A percentile compares a stretch with the other conserved stretches of the same genome.
Evolutionary conservation across 2,888 invertebrate genomes (phyloP).

Genomic region (Dendrolimus houi): DNA sequence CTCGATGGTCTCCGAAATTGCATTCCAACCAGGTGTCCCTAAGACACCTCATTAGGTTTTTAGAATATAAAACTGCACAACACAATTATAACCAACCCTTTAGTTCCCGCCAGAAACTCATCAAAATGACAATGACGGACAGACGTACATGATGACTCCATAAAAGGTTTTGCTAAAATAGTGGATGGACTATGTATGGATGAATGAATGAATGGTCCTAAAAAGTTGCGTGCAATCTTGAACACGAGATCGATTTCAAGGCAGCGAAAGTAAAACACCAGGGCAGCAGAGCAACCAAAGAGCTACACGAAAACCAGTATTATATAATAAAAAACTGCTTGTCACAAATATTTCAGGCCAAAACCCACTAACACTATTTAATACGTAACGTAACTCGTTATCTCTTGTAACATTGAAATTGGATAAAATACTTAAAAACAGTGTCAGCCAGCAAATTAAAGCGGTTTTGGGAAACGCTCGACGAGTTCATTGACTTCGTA

Average conservation of each 20-base stretch:
- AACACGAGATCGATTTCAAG: background rate
- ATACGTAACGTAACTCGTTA: constrained; percentile 2
- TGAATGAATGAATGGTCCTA: no score
- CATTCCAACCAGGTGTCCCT: no score
- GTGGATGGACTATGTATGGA: no score
- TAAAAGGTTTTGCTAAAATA: no score
- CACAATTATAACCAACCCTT: no score
- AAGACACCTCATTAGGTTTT: no score
- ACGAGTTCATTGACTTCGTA: background rate
- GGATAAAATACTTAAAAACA: background rate
- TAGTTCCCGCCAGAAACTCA: no score
- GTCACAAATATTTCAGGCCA: background rate
- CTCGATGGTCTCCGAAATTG: no score
- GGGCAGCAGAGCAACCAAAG: background rate
- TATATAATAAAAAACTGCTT: background rate
- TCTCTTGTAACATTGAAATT: constrained; percentile 1
- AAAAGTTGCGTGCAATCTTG: background rate
- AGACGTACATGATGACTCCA: no score
- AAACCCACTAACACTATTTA: background rate
- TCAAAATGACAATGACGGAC: no score
- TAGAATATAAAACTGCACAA: no score
- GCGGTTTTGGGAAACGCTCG: background rate
- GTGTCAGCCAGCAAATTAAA: background rate
- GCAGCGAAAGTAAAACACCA: background rate
- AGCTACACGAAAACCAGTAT: background rate